These are phyloP conservation scores for Scomber colias DNA, from an alignment of 2,113 vertebrate genomes.

Conservation along the genomic window DNA sequence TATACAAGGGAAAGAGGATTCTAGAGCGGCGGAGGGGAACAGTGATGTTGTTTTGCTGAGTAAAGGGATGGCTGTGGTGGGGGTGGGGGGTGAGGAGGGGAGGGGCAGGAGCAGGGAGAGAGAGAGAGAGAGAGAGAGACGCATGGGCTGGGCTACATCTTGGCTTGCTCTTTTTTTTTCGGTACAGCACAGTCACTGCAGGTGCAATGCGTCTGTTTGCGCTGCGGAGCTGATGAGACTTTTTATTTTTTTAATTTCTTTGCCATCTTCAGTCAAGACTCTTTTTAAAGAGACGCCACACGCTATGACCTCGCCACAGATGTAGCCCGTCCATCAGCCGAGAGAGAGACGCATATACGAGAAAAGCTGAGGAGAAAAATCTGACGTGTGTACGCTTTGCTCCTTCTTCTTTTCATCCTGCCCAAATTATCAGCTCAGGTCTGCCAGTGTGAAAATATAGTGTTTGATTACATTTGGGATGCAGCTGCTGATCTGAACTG, in stretches of 20 bases:
- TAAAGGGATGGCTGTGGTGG: constrained; percentile 30
- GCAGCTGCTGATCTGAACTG: neutral
- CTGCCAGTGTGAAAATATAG: neutral
- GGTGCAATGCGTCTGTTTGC: constrained; percentile 81
- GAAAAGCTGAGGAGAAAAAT: neutral
- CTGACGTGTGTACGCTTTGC: constrained; percentile 37
- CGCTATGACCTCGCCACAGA: neutral
- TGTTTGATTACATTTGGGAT: constrained; percentile 21
- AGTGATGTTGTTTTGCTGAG: constrained; percentile 68
- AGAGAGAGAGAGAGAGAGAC: constrained; percentile 30
- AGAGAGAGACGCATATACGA: neutral
- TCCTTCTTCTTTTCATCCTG: constrained; percentile 12
- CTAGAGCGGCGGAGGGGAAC: constrained; percentile 7
- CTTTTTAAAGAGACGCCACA: neutral
- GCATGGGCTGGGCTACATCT: constrained; percentile 77
- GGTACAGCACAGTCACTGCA: constrained; percentile 74
- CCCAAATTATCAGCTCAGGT: neutral
- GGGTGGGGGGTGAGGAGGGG: too few relatives aligned
- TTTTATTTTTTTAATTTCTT: neutral
- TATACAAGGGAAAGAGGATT: constrained; percentile 24
- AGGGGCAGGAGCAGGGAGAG: constrained; percentile 33
- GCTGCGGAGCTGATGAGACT: constrained; percentile 43
- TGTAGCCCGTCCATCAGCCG: constrained; percentile 21
- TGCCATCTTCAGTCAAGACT: neutral
- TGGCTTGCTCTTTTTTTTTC: constrained; percentile 59